Base-by-base conservation (phyloP, 2,113 vertebrate genomes). In the Sarotherodon lohbergeri region DNA sequence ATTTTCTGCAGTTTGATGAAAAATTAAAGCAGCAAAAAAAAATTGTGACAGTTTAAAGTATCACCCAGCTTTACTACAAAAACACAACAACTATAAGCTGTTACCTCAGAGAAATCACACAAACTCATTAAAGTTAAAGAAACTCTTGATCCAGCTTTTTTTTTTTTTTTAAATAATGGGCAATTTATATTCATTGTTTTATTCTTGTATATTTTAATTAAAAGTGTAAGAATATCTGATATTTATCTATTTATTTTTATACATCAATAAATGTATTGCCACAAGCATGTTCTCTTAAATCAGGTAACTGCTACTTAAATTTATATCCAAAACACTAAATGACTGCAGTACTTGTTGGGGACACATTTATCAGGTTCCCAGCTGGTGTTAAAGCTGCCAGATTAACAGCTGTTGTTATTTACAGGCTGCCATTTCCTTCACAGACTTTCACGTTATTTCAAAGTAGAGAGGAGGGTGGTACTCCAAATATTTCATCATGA, bases 181-280 rank as follows among this genome's bases (percentile, higher is more conserved):
- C 36, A 5, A 83, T 61, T 79, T 34, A 55, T 78, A n/a, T 16
- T 73, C 1, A 54, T 39, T 39, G 54, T 92, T 91, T 87, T 84
- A 76, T 87, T 68, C 36, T 88, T 61, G 5, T 63, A 41, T 80
- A 12, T 89, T 94, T 86, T 90, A 83, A 81, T 87, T 59, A 32
- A 46, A 84, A 71, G 88, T 94, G 90, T 94, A 95, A 95, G 80
- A 90, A 82, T 92, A 89, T 93, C 90, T 95, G 90, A 90, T 91
- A 87, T 88, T 90, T 85, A 93, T 90, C 80, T 94, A 92, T 94
- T 94, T 94, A 93, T 93, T 94, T 91, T 73, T 88, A 80, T 27
- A 86, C 11, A 54, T 63, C 2, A 96, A 96, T 96, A 95, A 95
- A 96, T 93, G 91, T 93, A 89, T 93, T 86, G 71, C 39, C n/a